Percentiles rank a stretch among this genome's conserved stretches.
These are phyloP conservation scores for Orthosia cruda DNA, from an alignment of 2,888 invertebrate genomes.

Conservation along the genomic window DNA sequence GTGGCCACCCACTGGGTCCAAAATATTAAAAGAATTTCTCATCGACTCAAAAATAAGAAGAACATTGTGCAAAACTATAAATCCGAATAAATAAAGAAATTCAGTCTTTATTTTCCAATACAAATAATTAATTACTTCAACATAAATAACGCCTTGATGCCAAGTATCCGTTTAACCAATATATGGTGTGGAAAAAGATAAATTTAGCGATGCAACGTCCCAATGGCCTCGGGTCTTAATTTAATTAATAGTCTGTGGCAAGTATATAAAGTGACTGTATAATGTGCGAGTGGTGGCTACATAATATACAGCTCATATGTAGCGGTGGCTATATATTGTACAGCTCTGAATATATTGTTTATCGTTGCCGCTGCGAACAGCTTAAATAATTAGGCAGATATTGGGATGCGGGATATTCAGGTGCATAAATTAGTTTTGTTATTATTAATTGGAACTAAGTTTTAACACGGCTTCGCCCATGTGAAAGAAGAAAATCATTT, in stretches of 20 bases:
- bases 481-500: too few relatives aligned
- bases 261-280: slow-evolving; percentile 63
- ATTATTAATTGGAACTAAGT: not conserved
- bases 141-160: slow-evolving; percentile 24
- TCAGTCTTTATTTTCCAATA: slow-evolving; percentile 11
- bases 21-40: too few relatives aligned
- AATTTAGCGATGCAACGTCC: slow-evolving; percentile 70
- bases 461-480: too few relatives aligned
- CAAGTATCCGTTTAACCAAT: slow-evolving; percentile 22
- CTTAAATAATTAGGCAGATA: slow-evolving; percentile 37
- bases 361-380: slow-evolving; percentile 24
- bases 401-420: slow-evolving; percentile 12
- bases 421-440: not conserved
- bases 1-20: too few relatives aligned
- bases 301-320: slow-evolving; percentile 33
- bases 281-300: slow-evolving; percentile 34
- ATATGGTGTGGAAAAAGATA: slow-evolving; percentile 51
- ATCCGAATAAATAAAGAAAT: not conserved
- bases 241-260: slow-evolving; percentile 81
- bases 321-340: not conserved
- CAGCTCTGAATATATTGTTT: slow-evolving; percentile 27
- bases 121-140: slow-evolving; percentile 25
- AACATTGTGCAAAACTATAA: not conserved
- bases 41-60: too few relatives aligned
- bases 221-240: slow-evolving; percentile 71